Evolutionary conservation across 2,888 invertebrate genomes (phyloP), one percentile per base, ranked within the genome.

Genomic region (Eupithecia subumbrata): DNA sequence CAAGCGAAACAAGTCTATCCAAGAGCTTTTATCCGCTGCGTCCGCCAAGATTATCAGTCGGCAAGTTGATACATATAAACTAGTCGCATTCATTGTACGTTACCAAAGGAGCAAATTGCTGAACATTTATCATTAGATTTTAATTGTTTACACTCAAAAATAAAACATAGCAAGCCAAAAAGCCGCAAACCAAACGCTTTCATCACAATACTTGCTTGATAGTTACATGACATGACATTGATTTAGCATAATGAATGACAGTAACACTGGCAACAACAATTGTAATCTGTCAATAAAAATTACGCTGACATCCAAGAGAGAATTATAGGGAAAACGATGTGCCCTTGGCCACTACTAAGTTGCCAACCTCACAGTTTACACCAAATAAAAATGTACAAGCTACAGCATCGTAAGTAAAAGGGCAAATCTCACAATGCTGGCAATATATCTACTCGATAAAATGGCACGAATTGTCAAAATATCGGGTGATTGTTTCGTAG

Each of bases 1-100:
- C 85, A 97, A 96, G 84, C 97, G 96, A 92, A 97, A 97, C 84
- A 98, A 95, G 92, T 98, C 98, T 73, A 96, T 96, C 97, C 97
- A 97, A 75, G 97, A 96, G 87, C 96, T 96, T 82, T 96, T 96
- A 88, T 97, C 96, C 76, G 96, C 95, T 69, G 96, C 95, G 84
- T 97, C 96, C 76, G 97, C 97, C 90, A 97, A 96, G 87, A 98
- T 95, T 86, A 97, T 97, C 87, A 97, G 95, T 85, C 97, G 96
- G 94, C 97, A 97, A 76, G 97, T 97, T 84, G 97, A 97, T 83
- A 97, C 96, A 91, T 98, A 98, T 82, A 98, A 95, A 92, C 96
- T 97, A 76, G 97, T 97, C 81, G 97, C 97, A 95, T 97, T 97
- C 97, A 97, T 97, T 86, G 89, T 93, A 86, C 85, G 89, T 86